Evolutionary conservation across 2,113 vertebrate genomes (phyloP).

Genomic region (Eretmochelys imbricata): DNA sequence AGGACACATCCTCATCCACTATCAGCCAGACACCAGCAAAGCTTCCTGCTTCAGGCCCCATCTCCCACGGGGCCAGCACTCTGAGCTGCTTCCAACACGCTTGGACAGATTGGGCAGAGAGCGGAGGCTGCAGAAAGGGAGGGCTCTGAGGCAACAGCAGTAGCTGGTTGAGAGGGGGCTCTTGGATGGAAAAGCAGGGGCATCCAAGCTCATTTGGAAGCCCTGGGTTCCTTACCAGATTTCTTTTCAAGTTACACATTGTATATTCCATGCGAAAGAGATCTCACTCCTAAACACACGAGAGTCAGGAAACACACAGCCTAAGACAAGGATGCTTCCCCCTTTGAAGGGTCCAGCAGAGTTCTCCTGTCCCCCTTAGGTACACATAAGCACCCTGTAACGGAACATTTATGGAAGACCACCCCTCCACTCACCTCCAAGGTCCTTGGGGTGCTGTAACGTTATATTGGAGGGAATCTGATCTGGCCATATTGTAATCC

Average conservation of each 20-base stretch:
- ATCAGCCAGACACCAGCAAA: not conserved
- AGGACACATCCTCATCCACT: not conserved
- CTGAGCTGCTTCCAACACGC: not conserved
- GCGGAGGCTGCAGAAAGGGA: not conserved
- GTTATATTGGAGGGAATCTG: not conserved
- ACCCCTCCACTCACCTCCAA: not conserved
- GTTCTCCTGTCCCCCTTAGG: not conserved
- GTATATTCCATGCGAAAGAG: not conserved
- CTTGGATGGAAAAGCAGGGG: not conserved
- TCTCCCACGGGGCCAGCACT: not conserved
- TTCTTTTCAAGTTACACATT: not conserved
- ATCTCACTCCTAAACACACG: not conserved
- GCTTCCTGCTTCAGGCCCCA: not conserved
- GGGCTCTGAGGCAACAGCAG: not conserved
- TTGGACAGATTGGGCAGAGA: not conserved
- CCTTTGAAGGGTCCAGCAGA: not conserved
- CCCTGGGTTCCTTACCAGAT: not conserved
- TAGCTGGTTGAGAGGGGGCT: not conserved
- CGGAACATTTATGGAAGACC: not conserved
- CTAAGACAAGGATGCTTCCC: not conserved
- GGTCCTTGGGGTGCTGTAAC: not conserved
- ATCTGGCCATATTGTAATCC: not conserved
- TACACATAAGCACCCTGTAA: not conserved
- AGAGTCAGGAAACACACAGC: not conserved
- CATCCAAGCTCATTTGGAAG: not conserved